These are phyloP conservation scores for Drosophila aff. DNA, from an alignment of 1,140 invertebrate species.

Conservation along the genomic window DNA sequence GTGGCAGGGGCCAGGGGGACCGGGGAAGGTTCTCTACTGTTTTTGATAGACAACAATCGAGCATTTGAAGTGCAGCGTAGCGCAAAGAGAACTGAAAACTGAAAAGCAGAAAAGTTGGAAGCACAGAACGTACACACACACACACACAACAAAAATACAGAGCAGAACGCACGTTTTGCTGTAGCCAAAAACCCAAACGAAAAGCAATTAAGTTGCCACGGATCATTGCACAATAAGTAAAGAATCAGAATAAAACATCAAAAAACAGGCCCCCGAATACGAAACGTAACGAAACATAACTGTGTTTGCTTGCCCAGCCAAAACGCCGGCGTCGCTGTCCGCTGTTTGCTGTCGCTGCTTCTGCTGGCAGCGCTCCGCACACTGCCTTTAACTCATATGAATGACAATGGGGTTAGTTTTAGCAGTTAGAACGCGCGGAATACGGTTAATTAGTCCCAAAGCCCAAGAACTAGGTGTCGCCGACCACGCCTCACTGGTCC, in stretches of 20 bases:
- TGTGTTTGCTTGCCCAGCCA: slow-evolving; percentile 77
- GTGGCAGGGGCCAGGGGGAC: no score
- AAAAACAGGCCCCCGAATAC: slow-evolving; percentile 14
- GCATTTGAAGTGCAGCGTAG: slow-evolving; percentile 79
- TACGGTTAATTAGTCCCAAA: slow-evolving; percentile 34
- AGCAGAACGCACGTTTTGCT: slow-evolving; percentile 29
- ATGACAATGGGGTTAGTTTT: slow-evolving; percentile 32
- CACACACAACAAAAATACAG: slow-evolving; percentile 17
- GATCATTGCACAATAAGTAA: slow-evolving; percentile 83
- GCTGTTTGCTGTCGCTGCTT: slow-evolving; percentile 21
- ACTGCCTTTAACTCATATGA: slow-evolving; percentile 38
- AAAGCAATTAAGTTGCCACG: slow-evolving; percentile 83
- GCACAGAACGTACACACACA: slow-evolving; percentile 39
- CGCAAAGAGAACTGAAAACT: slow-evolving; percentile 56
- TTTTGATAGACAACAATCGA: slow-evolving; percentile 67
- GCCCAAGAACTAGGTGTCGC: slow-evolving; percentile 33
- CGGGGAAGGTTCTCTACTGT: slow-evolving; percentile 1
- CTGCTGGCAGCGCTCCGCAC: slow-evolving; percentile 26
- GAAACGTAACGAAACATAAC: slow-evolving; percentile 67
- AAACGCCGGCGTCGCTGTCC: slow-evolving; percentile 29
- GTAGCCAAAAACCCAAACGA: slow-evolving; percentile 75
- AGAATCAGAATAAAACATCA: slow-evolving; percentile 63
- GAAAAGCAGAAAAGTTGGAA: slow-evolving; percentile 10
- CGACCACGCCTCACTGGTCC: slow-evolving; percentile 31
- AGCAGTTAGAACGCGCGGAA: slow-evolving; percentile 8